Evolutionary conservation across 1,140 invertebrate species (phyloP), one percentile per base, ranked within the genome.

Genomic region (Bombus confusus): DNA sequence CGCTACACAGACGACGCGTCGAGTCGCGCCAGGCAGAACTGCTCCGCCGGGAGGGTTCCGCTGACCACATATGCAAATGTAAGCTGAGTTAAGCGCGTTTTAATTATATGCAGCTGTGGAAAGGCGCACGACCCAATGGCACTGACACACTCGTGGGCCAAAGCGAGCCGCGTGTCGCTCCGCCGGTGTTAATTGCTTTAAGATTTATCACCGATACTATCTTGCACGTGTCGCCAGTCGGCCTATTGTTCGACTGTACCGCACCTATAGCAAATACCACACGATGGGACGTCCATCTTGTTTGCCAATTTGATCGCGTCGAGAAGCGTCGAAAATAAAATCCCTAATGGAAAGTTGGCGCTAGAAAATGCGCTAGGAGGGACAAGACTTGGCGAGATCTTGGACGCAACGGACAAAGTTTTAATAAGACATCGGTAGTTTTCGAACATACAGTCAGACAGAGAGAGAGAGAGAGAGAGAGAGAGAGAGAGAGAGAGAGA

Each of bases 1-100:
- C 47, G 47, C 47, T 18, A 87, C 66, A 47, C 59, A 37, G 75
- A 39, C n/a, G n/a, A 18, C n/a, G 64, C n/a, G n/a, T 31, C 69
- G 22, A 39, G 22, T 71, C 39, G 25, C 37, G 12, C 59, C 47
- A 52, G 47, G 6, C 10, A 62, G 64, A 8, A 31, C n/a, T 64
- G 64, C 41, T 22, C 62, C 62, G 37, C 25, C 47, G 43, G 76
- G 68, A 69, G 52, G 37, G 66, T 78, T 88, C 80, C 83, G 71
- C 76, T 72, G 74, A 57, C 76, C 77, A 66, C 73, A 79, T 83
- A 80, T 74, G 74, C 74, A 79, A 79, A 86, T 72, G 77, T 72
- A 86, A 86, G 74, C 85, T 37, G 31, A 34, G 80, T 69, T 91
- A 90, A 91, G 87, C 85, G 83, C 64, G 76, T 90, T 91, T 91